Conservation (phyloP, 2,888 invertebrate species). For the Carpatolechia fugitivella region DNA sequence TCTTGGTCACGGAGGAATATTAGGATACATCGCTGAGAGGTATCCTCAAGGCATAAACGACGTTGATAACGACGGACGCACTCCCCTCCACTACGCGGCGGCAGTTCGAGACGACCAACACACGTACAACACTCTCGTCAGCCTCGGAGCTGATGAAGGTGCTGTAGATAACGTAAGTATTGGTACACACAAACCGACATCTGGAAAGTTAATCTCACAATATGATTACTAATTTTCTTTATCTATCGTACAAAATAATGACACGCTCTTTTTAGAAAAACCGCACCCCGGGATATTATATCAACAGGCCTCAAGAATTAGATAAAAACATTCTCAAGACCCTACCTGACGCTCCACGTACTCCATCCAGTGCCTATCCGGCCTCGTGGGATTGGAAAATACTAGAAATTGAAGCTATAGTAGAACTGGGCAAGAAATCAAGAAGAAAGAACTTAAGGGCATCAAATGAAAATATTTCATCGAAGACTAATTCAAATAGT, state of each 20-base stretch:
- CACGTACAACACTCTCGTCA: conserved; percentile 87
- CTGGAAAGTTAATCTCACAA: too few species aligned
- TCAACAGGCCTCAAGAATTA: conserved; percentile 86
- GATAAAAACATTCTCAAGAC: conserved; percentile 84
- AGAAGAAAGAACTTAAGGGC: conserved; percentile 60
- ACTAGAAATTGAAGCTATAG: conserved; percentile 73
- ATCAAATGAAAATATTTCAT: conserved; percentile 68
- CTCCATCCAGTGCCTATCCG: conserved; percentile 84
- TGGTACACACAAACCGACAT: neutral
- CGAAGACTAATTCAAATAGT: conserved; percentile 66
- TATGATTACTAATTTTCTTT: too few species aligned
- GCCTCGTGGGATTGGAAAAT: conserved; percentile 86
- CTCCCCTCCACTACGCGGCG: conserved; percentile 93
- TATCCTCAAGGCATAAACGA: conserved; percentile 84
- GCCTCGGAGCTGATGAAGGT: conserved; percentile 91
- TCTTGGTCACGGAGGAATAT: conserved; percentile 86
- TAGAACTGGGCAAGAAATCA: conserved; percentile 64
- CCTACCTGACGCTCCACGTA: conserved; percentile 90
- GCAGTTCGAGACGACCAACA: conserved; percentile 87
- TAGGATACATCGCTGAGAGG: conserved; percentile 84
- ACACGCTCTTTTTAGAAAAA: conserved; percentile 82
- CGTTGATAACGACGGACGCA: conserved; percentile 90
- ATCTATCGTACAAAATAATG: neutral
- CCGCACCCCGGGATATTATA: conserved; percentile 89
- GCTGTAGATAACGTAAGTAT: conserved; percentile 88